phyloP scores from a whole-genome alignment of 2,797 vertebrate species.

The Sphenodon punctatus region DNA sequence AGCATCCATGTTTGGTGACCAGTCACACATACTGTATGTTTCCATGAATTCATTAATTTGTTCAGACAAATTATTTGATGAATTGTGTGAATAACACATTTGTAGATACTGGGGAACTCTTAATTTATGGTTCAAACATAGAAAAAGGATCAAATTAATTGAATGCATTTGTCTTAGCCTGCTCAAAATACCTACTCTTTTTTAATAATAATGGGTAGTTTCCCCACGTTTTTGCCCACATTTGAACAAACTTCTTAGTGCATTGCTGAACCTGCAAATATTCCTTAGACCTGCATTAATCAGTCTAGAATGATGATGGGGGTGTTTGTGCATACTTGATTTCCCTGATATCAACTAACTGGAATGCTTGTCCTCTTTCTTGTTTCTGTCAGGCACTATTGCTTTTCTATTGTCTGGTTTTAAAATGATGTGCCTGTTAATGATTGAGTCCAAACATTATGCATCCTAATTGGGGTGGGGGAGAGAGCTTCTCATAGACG shows the following conservation, averaged over 20 bases:
- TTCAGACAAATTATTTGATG: not conserved
- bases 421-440: constrained; percentile 3
- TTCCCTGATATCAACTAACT: not conserved
- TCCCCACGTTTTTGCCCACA: not conserved
- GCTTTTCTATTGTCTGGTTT: constrained; percentile 1
- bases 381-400: constrained; percentile 3
- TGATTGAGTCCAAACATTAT: not conserved
- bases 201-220: not conserved
- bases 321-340: not conserved
- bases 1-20: not conserved
- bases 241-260: not conserved
- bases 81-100: not conserved
- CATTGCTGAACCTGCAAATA: not conserved
- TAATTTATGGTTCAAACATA: too few relatives aligned
- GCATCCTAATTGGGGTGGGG: not conserved
- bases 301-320: not conserved
- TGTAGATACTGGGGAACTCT: too few relatives aligned
- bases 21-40: not conserved
- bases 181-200: not conserved
- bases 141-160: not conserved
- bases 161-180: not conserved
- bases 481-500: not conserved
- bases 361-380: constrained; percentile 3
- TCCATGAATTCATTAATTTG: not conserved
- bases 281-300: constrained; percentile 8